A percentile compares a stretch with the other conserved stretches of the same genome.
phyloP scores from a whole-genome alignment of 2,888 invertebrate species.

The Metopia argyrocephala region DNA sequence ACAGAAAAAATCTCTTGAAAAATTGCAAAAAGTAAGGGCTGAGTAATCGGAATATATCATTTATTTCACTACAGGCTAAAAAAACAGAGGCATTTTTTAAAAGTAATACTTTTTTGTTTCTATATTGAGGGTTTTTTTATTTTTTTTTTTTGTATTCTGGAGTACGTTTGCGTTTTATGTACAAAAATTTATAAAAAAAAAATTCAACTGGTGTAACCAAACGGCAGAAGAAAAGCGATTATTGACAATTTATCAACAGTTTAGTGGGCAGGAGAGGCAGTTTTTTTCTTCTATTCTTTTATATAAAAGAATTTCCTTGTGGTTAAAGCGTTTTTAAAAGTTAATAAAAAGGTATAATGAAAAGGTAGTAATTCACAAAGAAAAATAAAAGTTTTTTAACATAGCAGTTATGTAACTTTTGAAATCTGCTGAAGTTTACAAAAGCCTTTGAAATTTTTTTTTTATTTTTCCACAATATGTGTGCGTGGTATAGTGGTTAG shows the following conservation, averaged over 20 bases:
- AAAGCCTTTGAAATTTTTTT: too few species aligned
- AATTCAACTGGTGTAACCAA: neutral
- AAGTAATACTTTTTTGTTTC: neutral
- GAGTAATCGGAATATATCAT: slow-evolving; percentile 9
- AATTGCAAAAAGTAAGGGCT: neutral
- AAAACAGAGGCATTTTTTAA: neutral
- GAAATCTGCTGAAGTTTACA: too few species aligned
- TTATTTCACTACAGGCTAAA: neutral
- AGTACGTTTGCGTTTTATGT: neutral
- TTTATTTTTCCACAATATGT: too few species aligned
- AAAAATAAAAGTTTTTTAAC: neutral
- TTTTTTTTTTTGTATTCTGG: neutral
- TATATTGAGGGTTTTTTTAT: neutral
- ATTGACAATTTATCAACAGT: neutral
- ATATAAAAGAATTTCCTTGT: neutral
- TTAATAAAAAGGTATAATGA: neutral
- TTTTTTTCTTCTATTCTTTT: too few species aligned
- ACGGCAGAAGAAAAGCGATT: neutral
- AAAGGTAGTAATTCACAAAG: neutral
- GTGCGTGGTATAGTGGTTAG: too few species aligned
- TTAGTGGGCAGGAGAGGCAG: neutral
- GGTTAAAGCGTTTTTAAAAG: neutral
- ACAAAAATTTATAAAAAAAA: neutral
- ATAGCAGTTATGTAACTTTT: too few species aligned
- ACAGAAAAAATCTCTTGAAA: neutral